phyloP scores from a whole-genome alignment of 1,140 invertebrate genomes.

The Cryptotermes secundus region DNA sequence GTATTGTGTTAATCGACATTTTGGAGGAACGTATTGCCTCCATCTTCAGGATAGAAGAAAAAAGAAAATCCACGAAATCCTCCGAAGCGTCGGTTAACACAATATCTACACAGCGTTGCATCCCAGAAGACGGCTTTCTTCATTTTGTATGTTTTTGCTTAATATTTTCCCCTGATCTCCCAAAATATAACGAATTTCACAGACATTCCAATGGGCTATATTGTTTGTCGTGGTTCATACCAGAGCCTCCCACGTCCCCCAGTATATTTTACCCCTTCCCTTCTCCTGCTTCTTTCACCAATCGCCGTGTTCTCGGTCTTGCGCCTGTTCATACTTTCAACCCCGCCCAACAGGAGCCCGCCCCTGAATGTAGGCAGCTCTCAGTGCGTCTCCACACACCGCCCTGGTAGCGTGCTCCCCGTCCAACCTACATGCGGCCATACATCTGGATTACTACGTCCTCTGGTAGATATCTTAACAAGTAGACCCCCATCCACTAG shows the following conservation, averaged over 20 bases:
- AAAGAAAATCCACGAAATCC: too few relatives aligned
- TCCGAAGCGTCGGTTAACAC: too few relatives aligned
- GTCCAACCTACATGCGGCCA: constrained; percentile 38
- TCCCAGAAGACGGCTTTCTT: too few relatives aligned
- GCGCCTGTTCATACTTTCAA: background rate
- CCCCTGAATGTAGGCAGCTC: background rate
- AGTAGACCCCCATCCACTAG: constrained; percentile 31
- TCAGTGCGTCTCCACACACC: constrained; percentile 35
- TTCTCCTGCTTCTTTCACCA: background rate
- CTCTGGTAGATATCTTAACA: too few relatives aligned
- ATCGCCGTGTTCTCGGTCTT: background rate
- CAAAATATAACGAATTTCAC: background rate
- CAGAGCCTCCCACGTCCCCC: background rate
- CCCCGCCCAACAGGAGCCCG: background rate
- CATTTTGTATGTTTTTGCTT: too few relatives aligned
- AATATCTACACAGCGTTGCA: too few relatives aligned
- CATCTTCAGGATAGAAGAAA: too few relatives aligned
- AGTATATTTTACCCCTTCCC: background rate
- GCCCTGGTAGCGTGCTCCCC: constrained; percentile 39
- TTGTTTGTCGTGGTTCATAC: background rate
- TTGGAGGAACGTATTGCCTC: too few relatives aligned
- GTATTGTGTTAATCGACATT: too few relatives aligned
- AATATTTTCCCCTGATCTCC: too few relatives aligned
- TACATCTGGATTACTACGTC: constrained; percentile 44
- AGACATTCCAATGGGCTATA: background rate